phyloP scores from a whole-genome alignment of 1,140 invertebrate genomes.

The Polyergus mexicanus region DNA sequence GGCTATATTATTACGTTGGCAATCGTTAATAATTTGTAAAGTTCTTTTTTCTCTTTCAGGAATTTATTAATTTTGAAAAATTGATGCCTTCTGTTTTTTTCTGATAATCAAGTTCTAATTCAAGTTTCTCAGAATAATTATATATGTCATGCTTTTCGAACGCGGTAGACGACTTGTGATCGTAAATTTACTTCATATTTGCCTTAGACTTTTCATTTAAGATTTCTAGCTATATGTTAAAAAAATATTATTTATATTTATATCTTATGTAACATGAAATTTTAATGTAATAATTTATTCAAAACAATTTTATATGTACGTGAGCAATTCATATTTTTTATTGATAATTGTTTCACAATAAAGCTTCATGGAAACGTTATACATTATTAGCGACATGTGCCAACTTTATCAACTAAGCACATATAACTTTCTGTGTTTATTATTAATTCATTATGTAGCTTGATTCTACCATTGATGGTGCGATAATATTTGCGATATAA shows the following conservation, averaged over 20 bases:
- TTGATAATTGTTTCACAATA: neutral
- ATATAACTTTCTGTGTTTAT: neutral
- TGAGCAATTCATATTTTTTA: conserved; percentile 3
- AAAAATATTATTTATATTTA: neutral
- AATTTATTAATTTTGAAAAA: neutral
- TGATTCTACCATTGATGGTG: conserved; percentile 27
- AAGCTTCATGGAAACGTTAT: neutral
- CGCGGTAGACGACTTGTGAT: neutral
- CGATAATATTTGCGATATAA: neutral
- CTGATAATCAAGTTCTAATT: neutral
- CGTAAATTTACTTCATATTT: neutral
- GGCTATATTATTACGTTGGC: conserved; percentile 1
- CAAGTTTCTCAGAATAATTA: conserved; percentile 5
- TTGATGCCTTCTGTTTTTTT: neutral
- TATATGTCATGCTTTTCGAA: neutral
- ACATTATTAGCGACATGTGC: conserved; percentile 23
- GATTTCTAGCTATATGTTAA: neutral
- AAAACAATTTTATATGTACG: neutral
- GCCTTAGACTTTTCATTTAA: neutral
- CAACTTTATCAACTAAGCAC: neutral
- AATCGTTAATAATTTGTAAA: conserved; percentile 35
- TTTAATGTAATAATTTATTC: neutral
- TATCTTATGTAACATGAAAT: neutral
- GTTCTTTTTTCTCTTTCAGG: neutral
- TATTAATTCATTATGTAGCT: conserved; percentile 23